Percentiles rank a stretch among this genome's conserved stretches.
Evolutionary conservation across 2,888 invertebrate species (phyloP).

Genomic region (Netelia melanura): DNA sequence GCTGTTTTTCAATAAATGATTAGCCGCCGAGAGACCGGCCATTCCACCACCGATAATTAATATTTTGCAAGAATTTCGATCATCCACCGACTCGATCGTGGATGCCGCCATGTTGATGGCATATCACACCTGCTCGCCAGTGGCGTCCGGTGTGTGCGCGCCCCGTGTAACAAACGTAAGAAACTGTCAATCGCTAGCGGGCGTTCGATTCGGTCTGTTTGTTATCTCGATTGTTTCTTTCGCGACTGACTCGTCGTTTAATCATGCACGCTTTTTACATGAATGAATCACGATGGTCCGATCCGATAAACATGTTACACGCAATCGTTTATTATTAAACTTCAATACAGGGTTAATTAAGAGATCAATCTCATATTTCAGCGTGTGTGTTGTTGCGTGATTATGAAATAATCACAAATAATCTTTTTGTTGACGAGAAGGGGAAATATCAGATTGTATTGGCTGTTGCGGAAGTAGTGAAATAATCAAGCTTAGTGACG

Average conservation of each 20-base stretch:
- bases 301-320: neutral
- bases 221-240: neutral
- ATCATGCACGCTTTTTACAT: neutral
- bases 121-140: conserved; percentile 61
- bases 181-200: conserved; percentile 45
- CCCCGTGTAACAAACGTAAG: conserved; percentile 10
- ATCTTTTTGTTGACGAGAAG: neutral
- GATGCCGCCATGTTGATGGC: conserved; percentile 82
- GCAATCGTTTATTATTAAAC: neutral
- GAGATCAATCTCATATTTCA: neutral
- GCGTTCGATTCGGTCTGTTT: conserved; percentile 34
- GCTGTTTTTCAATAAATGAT: conserved; percentile 92
- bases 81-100: conserved; percentile 80
- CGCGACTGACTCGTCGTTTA: neutral
- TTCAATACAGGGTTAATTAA: neutral
- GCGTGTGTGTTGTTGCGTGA: neutral
- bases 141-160: conserved; percentile 28
- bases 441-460: neutral
- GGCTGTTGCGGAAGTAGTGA: neutral
- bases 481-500: neutral
- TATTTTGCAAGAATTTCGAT: conserved; percentile 87
- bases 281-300: neutral
- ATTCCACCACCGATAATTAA: conserved; percentile 94
- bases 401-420: neutral
- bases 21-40: conserved; percentile 94